Evolutionary conservation across 2,113 vertebrate species (phyloP).

Genomic region (Morone chrysops): DNA sequence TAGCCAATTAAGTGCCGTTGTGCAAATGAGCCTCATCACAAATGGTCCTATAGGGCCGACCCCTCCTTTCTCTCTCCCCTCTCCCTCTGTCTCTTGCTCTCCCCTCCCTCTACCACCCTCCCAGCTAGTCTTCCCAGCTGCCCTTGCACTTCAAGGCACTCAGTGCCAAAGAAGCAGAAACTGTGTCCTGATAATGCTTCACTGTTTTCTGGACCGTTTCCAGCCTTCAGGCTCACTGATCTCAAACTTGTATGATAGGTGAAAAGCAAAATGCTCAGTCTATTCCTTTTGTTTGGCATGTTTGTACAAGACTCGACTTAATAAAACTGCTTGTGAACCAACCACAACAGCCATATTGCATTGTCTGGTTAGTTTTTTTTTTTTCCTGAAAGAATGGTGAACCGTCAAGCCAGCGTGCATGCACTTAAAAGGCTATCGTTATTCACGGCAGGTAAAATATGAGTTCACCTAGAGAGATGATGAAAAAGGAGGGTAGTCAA

Average conservation of each 20-base stretch:
- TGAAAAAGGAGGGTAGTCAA: conserved; percentile 62
- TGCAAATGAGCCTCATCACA: conserved; percentile 98
- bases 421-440: conserved; percentile 59
- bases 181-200: conserved; percentile 78
- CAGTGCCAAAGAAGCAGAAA: conserved; percentile 80
- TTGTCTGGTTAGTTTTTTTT: conserved; percentile 59
- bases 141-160: conserved; percentile 81
- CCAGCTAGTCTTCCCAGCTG: conserved; percentile 79
- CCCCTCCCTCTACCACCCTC: conserved; percentile 66
- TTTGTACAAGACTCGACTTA: conserved; percentile 36
- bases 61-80: conserved; percentile 69
- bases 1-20: conserved; percentile 99
- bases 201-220: conserved; percentile 73
- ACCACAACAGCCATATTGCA: conserved; percentile 42
- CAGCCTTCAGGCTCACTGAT: conserved; percentile 70
- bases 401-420: conserved; percentile 34
- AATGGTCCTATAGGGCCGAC: conserved; percentile 97
- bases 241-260: conserved; percentile 70
- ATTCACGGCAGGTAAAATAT: conserved; percentile 63
- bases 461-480: conserved; percentile 65
- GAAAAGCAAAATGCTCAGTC: conserved; percentile 49
- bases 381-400: conserved; percentile 15
- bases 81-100: conserved; percentile 67
- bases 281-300: conserved; percentile 59
- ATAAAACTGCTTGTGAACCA: conserved; percentile 37